Evolutionary conservation across 2,797 vertebrate species (phyloP).

Genomic region (Coluber constrictor): DNA sequence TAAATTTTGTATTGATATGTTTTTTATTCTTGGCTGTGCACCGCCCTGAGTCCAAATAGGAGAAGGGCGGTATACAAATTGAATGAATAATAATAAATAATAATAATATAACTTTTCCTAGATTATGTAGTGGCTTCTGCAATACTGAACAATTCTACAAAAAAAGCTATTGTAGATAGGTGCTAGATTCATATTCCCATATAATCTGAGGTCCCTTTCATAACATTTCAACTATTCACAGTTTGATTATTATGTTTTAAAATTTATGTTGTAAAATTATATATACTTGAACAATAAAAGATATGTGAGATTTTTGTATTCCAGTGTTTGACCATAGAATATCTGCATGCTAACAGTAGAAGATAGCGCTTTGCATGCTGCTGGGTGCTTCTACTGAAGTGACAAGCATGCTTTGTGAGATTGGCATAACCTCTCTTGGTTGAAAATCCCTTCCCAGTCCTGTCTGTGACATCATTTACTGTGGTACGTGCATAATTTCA

Average conservation of each 20-base stretch:
- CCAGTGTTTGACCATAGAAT: constrained; percentile 72
- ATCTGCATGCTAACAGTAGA: constrained; percentile 78
- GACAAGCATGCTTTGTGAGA: constrained; percentile 71
- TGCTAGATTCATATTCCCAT: neutral
- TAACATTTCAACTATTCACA: neutral
- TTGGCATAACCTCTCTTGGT: constrained; percentile 67
- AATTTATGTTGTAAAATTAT: constrained; percentile 36
- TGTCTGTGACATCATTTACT: constrained; percentile 73
- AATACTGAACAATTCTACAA: neutral
- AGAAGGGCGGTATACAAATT: too few relatives aligned
- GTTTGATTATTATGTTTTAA: constrained; percentile 28
- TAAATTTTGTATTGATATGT: too few relatives aligned
- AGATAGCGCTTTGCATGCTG: constrained; percentile 88
- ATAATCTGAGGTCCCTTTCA: neutral
- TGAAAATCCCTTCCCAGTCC: constrained; percentile 70
- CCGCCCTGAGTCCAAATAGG: too few relatives aligned
- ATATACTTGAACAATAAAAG: constrained; percentile 37
- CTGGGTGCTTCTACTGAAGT: constrained; percentile 64
- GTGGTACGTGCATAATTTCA: constrained; percentile 81
- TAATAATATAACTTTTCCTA: neutral
- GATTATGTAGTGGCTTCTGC: neutral
- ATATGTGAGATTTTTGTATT: constrained; percentile 83
- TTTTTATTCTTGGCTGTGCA: too few relatives aligned
- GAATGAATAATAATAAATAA: too few relatives aligned
- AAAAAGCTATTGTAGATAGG: neutral